A percentile compares a stretch with the other conserved stretches of the same genome.
phyloP scores from a whole-genome alignment of 1,140 invertebrate genomes.

The Atta texana region DNA sequence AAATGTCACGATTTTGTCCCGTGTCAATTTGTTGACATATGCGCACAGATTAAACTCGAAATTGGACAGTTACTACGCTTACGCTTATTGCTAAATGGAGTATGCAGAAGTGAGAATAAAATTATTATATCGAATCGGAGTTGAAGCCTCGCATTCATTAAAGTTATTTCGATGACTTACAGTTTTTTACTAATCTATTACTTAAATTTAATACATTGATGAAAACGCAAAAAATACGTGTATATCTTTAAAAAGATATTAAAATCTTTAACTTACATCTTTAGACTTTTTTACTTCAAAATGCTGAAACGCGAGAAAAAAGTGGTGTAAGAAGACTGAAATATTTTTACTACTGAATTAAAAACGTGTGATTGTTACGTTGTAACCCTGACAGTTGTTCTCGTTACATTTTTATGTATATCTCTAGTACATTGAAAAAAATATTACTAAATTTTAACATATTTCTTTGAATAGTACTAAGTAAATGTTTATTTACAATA shows the following conservation, averaged over 20 bases:
- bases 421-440: too few relatives aligned
- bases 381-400: background rate
- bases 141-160: slow-evolving; percentile 2
- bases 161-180: background rate
- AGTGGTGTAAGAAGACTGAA: background rate
- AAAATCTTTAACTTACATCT: background rate
- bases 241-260: background rate
- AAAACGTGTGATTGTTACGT: background rate
- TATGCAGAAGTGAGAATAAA: background rate
- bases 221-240: background rate
- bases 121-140: background rate
- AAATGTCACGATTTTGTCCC: slow-evolving; percentile 13
- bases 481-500: too few relatives aligned
- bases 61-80: background rate
- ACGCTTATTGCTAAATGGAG: background rate
- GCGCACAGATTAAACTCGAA: background rate
- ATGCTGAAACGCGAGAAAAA: background rate
- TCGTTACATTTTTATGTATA: background rate
- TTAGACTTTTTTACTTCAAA: background rate
- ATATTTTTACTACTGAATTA: slow-evolving; percentile 10
- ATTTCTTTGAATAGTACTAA: too few relatives aligned
- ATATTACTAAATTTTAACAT: too few relatives aligned
- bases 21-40: background rate
- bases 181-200: background rate
- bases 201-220: background rate